Evolutionary conservation across 2,113 vertebrate species (phyloP).

Genomic region (Orthonyx spaldingii): DNA sequence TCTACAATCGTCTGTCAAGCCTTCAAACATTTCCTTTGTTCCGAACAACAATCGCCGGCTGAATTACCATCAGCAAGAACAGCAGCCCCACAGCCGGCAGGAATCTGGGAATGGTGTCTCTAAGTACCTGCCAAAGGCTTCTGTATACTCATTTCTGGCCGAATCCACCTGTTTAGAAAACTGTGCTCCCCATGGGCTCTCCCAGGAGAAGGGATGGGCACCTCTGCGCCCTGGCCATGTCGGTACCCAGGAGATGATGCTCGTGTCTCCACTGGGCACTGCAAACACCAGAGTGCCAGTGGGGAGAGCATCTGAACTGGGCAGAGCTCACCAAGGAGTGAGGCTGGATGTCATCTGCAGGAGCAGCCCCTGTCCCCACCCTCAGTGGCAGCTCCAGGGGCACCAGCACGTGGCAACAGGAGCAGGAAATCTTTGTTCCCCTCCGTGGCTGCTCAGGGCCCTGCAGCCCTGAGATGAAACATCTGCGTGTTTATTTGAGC

Average conservation of each 20-base stretch:
- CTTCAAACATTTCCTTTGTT: constrained; percentile 1
- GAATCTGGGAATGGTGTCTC: not conserved
- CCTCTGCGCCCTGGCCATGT: fast-evolving
- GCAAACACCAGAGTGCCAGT: fast-evolving
- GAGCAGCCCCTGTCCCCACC: not conserved
- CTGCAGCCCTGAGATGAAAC: not conserved
- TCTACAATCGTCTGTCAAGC: not conserved
- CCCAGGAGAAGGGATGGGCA: not conserved
- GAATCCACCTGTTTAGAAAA: too few relatives aligned
- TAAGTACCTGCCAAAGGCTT: not conserved
- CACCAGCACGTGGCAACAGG: fast-evolving
- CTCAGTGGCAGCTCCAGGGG: fast-evolving
- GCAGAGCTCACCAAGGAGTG: fast-evolving
- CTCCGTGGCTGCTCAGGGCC: not conserved
- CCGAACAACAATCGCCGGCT: not conserved
- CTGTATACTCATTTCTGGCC: not conserved
- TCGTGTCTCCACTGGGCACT: fast-evolving
- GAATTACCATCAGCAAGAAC: not conserved
- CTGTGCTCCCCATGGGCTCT: fast-evolving
- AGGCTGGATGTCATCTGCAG: not conserved
- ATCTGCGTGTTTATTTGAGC: not conserved
- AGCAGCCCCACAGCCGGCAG: not conserved
- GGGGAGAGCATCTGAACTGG: not conserved
- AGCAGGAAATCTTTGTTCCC: not conserved
- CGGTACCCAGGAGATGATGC: not conserved